phyloP scores from a whole-genome alignment of 2,797 vertebrate species.

The Euphonia xanthogaster region DNA sequence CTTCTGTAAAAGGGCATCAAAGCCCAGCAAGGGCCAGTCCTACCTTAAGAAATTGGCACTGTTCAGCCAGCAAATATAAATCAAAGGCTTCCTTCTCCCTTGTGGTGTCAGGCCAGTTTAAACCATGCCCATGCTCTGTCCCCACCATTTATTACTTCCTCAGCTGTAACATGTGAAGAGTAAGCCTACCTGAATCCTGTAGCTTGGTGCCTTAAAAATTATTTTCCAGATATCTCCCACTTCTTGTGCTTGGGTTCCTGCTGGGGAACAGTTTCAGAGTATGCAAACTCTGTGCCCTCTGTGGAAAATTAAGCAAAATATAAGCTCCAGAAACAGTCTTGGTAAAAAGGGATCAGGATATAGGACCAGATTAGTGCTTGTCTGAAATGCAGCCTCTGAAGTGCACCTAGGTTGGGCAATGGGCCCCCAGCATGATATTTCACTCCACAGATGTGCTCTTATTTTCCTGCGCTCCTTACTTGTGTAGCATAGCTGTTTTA shows the following conservation, averaged over 20 bases:
- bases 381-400: background rate
- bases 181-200: background rate
- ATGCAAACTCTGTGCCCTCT: fast-evolving
- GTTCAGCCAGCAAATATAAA: background rate
- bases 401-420: background rate
- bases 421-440: background rate
- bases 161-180: fast-evolving
- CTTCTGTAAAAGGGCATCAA: background rate
- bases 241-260: fast-evolving
- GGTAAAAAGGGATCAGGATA: background rate
- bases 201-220: background rate
- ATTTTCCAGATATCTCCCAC: background rate
- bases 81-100: background rate
- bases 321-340: background rate
- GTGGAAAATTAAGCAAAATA: background rate
- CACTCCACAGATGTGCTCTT: fast-evolving
- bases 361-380: background rate
- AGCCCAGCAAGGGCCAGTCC: background rate
- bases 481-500: background rate
- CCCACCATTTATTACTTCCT: background rate
- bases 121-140: background rate
- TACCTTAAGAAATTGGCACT: background rate
- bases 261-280: background rate
- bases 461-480: background rate
- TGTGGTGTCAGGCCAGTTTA: background rate